These are phyloP conservation scores for Papilio polytes DNA, from an alignment of 1,140 invertebrate genomes.

Conservation along the genomic window DNA sequence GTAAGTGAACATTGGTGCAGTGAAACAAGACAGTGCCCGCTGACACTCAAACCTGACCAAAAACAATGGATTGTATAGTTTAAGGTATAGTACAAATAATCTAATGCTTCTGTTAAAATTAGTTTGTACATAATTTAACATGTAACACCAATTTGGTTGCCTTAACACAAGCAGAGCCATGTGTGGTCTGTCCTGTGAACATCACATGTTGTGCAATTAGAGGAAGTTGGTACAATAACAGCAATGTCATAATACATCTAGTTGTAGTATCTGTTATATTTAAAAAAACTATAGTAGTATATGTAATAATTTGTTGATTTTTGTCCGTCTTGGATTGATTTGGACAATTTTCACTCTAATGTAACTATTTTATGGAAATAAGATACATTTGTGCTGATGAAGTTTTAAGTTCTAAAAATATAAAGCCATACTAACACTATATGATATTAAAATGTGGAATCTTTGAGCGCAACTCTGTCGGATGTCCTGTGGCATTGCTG, in stretches of 20 bases:
- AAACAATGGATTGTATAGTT: constrained; percentile 56
- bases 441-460: neutral
- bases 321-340: no score
- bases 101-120: constrained; percentile 57
- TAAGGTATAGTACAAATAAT: constrained; percentile 75
- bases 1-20: neutral
- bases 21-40: constrained; percentile 5
- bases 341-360: no score
- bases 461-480: neutral
- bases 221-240: neutral
- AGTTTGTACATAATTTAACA: constrained; percentile 61
- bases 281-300: no score
- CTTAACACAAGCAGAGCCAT: constrained; percentile 51
- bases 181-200: neutral
- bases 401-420: neutral
- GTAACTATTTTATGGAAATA: no score
- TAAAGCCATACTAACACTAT: neutral
- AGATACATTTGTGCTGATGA: no score
- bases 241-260: neutral
- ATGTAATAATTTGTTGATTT: no score
- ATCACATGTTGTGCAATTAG: constrained; percentile 19
- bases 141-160: constrained; percentile 70
- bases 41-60: constrained; percentile 53
- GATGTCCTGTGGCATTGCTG: neutral
- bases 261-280: no score